These are phyloP conservation scores for Pseudoatta argentina DNA, from an alignment of 1,140 invertebrate genomes.

Conservation along the genomic window DNA sequence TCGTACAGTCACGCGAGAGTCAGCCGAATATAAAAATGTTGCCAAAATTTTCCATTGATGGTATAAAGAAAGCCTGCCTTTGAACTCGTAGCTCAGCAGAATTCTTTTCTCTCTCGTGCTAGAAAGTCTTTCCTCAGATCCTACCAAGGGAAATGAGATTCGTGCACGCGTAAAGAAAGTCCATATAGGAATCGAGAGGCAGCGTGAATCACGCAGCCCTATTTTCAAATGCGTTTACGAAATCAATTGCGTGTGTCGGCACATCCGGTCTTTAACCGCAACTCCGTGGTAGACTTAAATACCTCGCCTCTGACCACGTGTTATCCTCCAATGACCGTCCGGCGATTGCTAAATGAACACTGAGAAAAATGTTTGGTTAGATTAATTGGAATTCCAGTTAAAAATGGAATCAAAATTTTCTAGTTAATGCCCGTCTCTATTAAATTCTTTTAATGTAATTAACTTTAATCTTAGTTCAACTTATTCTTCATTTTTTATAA, in stretches of 20 bases:
- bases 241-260: constrained; percentile 74
- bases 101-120: not conserved
- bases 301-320: constrained; percentile 42
- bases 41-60: constrained; percentile 46
- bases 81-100: not conserved
- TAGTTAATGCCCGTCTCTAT: too few species aligned
- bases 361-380: too few species aligned
- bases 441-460: too few species aligned
- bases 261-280: constrained; percentile 65
- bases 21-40: constrained; percentile 14
- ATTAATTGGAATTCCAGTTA: too few species aligned
- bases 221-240: constrained; percentile 72
- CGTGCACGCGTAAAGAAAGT: not conserved
- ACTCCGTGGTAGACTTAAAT: constrained; percentile 55
- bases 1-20: constrained; percentile 21
- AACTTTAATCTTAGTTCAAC: too few species aligned
- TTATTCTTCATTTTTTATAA: too few species aligned
- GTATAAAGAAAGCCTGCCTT: not conserved
- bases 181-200: not conserved
- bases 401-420: too few species aligned
- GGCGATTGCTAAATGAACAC: not conserved
- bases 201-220: constrained; percentile 65
- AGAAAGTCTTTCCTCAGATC: not conserved
- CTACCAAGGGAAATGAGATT: not conserved
- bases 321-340: constrained; percentile 17